phyloP scores from a whole-genome alignment of 2,113 vertebrate genomes.

The Saguinus imperator region DNA sequence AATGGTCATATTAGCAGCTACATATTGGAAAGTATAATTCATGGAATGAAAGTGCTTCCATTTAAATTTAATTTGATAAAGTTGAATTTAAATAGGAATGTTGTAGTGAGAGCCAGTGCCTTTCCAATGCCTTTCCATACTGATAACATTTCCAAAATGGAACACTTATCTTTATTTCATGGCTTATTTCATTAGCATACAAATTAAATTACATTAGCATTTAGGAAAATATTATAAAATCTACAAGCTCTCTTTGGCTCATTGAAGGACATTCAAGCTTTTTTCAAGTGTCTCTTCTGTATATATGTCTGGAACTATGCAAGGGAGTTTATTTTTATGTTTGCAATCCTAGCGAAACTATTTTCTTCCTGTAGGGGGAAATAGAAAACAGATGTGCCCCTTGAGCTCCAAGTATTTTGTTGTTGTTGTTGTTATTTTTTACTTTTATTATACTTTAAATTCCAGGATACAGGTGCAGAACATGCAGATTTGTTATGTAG shows the following conservation, averaged over 20 bases:
- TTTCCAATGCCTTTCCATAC: not conserved
- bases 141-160: not conserved
- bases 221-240: slow-evolving; percentile 15
- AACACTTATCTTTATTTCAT: slow-evolving; percentile 41
- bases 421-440: too few relatives aligned
- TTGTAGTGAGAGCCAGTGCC: not conserved
- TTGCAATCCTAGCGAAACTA: not conserved
- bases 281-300: not conserved
- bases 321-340: not conserved
- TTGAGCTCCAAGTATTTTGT: not conserved
- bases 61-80: not conserved
- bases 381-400: not conserved
- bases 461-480: too few relatives aligned
- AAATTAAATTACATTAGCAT: slow-evolving; percentile 41
- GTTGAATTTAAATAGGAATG: not conserved
- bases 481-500: too few relatives aligned
- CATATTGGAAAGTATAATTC: not conserved
- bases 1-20: not conserved
- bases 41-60: not conserved
- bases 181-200: not conserved
- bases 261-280: not conserved
- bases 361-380: not conserved
- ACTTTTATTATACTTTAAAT: too few relatives aligned
- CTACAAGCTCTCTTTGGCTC: not conserved
- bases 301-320: not conserved